These are phyloP conservation scores for Ochotona princeps DNA, from an alignment of 2,113 vertebrate genomes.

Conservation along the genomic window DNA sequence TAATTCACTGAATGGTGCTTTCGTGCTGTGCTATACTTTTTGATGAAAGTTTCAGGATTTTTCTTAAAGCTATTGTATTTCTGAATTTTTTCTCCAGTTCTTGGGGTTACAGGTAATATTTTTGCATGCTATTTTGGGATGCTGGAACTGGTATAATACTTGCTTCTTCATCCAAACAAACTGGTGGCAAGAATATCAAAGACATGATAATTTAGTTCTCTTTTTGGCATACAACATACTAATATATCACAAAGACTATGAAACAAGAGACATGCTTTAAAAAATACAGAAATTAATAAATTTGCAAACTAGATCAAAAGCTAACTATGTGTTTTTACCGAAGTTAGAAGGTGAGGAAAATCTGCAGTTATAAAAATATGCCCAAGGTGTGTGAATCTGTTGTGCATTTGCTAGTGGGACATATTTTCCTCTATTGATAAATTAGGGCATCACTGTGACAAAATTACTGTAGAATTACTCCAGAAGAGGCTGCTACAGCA, in stretches of 20 bases:
- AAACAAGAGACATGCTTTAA: neutral
- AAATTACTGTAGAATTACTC: constrained; percentile 21
- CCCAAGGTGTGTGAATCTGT: neutral
- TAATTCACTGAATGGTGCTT: constrained; percentile 53
- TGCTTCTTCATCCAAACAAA: constrained; percentile 18
- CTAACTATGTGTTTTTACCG: neutral
- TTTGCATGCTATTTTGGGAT: constrained; percentile 23
- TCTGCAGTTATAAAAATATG: neutral
- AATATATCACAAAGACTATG: constrained; percentile 4
- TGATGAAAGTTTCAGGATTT: neutral
- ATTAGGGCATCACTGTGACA: neutral
- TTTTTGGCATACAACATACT: neutral
- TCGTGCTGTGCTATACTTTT: constrained; percentile 32
- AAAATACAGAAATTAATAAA: constrained; percentile 15
- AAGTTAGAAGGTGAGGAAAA: neutral
- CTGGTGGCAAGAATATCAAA: constrained; percentile 15
- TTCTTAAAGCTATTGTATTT: neutral
- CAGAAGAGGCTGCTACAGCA: neutral
- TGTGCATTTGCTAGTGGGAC: neutral
- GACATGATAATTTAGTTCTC: constrained; percentile 28
- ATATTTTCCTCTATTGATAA: constrained; percentile 9
- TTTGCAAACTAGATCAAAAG: neutral
- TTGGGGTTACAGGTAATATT: neutral
- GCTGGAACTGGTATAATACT: neutral
- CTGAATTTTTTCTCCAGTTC: constrained; percentile 33